phyloP scores from a whole-genome alignment of 2,113 vertebrate genomes.

The Litocranius walleri region DNA sequence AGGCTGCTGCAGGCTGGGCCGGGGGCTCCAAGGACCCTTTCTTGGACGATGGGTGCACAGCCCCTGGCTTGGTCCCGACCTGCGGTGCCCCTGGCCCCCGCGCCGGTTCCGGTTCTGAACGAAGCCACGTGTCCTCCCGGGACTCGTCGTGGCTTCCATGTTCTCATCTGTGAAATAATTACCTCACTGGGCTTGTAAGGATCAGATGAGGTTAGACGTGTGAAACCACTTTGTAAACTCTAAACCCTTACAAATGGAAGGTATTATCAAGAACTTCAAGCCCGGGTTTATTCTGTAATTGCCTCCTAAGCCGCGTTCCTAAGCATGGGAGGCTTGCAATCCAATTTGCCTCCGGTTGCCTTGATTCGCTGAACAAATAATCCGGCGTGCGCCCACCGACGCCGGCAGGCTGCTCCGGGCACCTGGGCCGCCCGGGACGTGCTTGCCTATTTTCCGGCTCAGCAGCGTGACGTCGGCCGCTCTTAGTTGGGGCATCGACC shows the following conservation, averaged over 20 bases:
- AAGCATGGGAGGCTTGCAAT: neutral
- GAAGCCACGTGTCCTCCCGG: fast-evolving
- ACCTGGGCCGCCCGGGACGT: fast-evolving
- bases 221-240: neutral
- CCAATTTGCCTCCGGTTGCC: neutral
- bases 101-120: fast-evolving
- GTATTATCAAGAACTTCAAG: neutral
- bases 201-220: neutral
- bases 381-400: fast-evolving
- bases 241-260: constrained; percentile 33
- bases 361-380: neutral
- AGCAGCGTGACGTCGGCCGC: neutral
- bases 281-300: neutral
- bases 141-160: neutral
- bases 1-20: neutral
- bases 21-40: neutral
- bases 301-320: neutral
- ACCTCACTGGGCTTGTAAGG: neutral
- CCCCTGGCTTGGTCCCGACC: neutral
- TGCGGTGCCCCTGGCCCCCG: fast-evolving
- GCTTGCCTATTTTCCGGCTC: neutral
- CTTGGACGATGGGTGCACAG: neutral
- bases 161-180: neutral
- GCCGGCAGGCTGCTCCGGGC: neutral
- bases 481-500: neutral